Evolutionary conservation across 37 sponge, comb jelly and placozoan genomes (phyloP), one percentile per base, ranked within the genome.

Genomic region (Agelas oroides): DNA sequence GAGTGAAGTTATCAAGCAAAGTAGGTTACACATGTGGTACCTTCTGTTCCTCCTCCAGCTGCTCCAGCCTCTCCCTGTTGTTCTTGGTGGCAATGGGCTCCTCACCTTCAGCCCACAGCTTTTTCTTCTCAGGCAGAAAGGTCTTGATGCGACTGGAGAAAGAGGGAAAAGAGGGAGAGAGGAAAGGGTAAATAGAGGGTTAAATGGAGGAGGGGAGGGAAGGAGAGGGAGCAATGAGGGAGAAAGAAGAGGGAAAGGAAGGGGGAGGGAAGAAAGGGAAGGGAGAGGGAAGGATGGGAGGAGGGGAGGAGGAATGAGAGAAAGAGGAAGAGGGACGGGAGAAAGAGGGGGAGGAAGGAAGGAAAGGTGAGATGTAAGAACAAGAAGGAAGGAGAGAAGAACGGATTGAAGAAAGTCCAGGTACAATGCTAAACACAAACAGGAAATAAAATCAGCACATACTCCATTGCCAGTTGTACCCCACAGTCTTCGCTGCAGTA

Each of bases 401-500:
- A 56, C 17, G 58, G 58, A 56, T 15, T 56, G 58, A 19, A 18
- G 18, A 18, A 18, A 56, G 58, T 56, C 17, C 18, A 18, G 18
- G 58, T n/a, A n/a, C n/a, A n/a, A n/a, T n/a, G n/a, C n/a, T n/a
- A n/a, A n/a, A n/a, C n/a, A n/a, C n/a, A n/a, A n/a, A n/a, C n/a
- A n/a, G n/a, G n/a, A n/a, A n/a, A n/a, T n/a, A n/a, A n/a, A n/a
- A n/a, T n/a, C n/a, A n/a, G n/a, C n/a, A n/a, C n/a, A n/a, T n/a
- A 85, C 89, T 68, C 87, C 24, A 78, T 83, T 25, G 98, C 99
- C 28, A 98, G 91, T 36, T 86, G 58, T 24, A 96, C 66, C 20
- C 99, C 99, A 82, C 99, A 98, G 80, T 96, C 95, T 35, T 98
- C 97, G 65, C 85, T 80, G 71, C 99, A 98, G 76, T 98, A 98